Base-by-base conservation (phyloP, 2,113 vertebrate genomes). In the Anthoscopus minutus region DNA sequence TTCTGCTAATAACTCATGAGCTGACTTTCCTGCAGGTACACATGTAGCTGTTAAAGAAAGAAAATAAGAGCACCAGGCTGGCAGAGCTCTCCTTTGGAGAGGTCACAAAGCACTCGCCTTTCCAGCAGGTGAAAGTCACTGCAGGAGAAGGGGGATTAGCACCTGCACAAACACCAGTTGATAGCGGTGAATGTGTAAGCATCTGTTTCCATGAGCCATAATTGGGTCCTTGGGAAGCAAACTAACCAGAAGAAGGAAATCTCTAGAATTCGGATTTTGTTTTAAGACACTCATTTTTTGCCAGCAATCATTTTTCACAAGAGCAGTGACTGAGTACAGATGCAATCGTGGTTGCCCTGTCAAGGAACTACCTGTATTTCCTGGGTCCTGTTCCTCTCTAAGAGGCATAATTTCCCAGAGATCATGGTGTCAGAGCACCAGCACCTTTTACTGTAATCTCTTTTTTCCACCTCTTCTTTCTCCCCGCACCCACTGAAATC, bases 161-260 rank as follows among this genome's bases (percentile, higher is more conserved):
- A 66, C 56, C 67, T 93, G 74, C 70, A 93, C 61, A 56, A 83
- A 77, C 25, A 69, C 38, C 13, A 37, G 4, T 61, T 62, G 61
- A 58, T 86, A 42, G 9, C 15, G 74, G 54, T 50, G 81, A 86
- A 86, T 78, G 66, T 37, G 44, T 15, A 70, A 95, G 66, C 71
- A 86, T 82, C 73, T 92, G 62, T 66, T 93, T 94, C 80, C 51
- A 16, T 17, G 64, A 20, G 4, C 54, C 58, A 80, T 95, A 93
- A 95, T 82, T 93, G 89, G 89, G 88, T 94, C 85, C 87, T 89
- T 86, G 92, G 95, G 92, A 96, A 88, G 85, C 66, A 88, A 86
- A 70, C 74, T 65, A 69, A 87, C 57, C 88, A 61, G 30, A 81
- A 0, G 5, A 86, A 69, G 45, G 54, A 92, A 91, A 71, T 44